phyloP scores from a whole-genome alignment of 2,113 vertebrate species.

The Cairina moschata region DNA sequence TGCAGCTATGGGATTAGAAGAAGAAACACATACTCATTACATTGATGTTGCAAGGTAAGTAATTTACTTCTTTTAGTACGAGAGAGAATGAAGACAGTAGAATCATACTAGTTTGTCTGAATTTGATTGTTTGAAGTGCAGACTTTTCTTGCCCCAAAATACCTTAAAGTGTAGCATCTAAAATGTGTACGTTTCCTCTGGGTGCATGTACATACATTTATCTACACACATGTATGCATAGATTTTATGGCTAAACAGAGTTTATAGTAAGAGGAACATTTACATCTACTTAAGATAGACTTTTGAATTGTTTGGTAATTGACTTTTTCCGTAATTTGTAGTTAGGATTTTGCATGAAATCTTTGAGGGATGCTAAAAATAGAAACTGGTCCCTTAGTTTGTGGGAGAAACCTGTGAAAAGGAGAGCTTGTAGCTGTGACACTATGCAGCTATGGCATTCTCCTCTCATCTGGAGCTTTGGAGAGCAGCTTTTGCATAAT shows the following conservation, averaged over 20 bases:
- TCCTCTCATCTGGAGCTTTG: not conserved
- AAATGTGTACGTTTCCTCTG: fast-evolving
- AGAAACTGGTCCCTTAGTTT: not conserved
- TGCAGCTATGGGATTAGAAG: conserved; percentile 87
- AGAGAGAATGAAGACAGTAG: not conserved
- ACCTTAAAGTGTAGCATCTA: not conserved
- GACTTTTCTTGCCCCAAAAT: not conserved
- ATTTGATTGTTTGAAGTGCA: not conserved
- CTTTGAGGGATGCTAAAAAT: not conserved
- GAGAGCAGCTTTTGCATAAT: not conserved
- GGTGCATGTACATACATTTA: not conserved
- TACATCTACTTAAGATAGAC: not conserved
- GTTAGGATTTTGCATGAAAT: not conserved
- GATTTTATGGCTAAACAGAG: not conserved
- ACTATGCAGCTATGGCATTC: too few relatives aligned
- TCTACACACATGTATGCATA: fast-evolving
- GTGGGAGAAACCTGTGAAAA: not conserved
- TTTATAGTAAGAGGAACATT: not conserved
- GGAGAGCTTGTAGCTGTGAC: not conserved
- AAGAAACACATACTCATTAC: conserved; percentile 88
- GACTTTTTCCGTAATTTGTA: fast-evolving
- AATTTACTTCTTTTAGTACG: not conserved
- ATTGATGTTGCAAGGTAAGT: conserved; percentile 91
- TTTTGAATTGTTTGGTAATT: not conserved
- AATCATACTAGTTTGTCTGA: not conserved